Percentiles rank a stretch among this genome's conserved stretches.
Conservation (phyloP, 2,888 invertebrate genomes). For the Pristionchus entomophagus region DNA sequence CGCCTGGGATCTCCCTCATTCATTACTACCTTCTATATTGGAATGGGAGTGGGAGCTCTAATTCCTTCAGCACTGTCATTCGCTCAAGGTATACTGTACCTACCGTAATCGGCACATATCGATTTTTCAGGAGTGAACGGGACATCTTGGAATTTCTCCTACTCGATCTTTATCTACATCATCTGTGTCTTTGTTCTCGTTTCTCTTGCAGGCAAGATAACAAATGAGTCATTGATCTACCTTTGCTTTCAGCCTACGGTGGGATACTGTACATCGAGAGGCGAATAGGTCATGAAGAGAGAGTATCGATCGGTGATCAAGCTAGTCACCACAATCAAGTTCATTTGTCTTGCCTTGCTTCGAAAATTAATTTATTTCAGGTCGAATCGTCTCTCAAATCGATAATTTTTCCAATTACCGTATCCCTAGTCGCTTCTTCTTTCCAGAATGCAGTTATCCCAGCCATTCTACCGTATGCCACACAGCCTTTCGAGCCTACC, state of each 20-base stretch:
- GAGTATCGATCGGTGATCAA: neutral
- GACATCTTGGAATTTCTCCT: constrained; percentile 43
- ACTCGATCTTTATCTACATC: constrained; percentile 40
- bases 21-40: constrained; percentile 40
- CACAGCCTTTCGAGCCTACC: neutral
- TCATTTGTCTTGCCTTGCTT: neutral
- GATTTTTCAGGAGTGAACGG: constrained; percentile 13
- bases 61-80: constrained; percentile 41
- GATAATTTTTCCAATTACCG: constrained; percentile 2
- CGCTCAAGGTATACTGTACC: constrained; percentile 36
- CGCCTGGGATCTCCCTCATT: constrained; percentile 27
- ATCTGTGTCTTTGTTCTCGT: constrained; percentile 30
- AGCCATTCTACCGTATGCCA: constrained; percentile 12
- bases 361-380: neutral
- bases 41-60: constrained; percentile 46
- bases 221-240: neutral
- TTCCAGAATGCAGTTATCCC: constrained; percentile 45
- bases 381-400: neutral
- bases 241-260: neutral
- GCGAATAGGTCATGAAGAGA: neutral
- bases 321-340: too few species aligned
- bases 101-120: neutral
- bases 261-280: constrained; percentile 5
- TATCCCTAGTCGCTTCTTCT: constrained; percentile 36
- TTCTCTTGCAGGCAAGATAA: neutral